A percentile compares a stretch with the other conserved stretches of the same genome.
phyloP scores from a whole-genome alignment of 2,888 invertebrate genomes.

The Eilema sororculum region DNA sequence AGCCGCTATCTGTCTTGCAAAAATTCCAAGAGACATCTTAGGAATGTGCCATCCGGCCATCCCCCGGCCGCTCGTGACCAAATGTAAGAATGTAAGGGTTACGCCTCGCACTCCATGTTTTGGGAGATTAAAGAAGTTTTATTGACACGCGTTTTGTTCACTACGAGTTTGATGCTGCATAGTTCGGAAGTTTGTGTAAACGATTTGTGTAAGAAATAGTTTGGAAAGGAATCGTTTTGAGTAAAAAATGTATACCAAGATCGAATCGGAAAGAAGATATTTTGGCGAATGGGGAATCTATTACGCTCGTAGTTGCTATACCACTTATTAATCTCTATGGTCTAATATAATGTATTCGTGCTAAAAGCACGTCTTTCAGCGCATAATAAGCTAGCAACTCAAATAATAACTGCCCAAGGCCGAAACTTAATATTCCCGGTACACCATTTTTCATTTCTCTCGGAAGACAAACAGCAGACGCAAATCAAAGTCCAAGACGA shows the following conservation, averaged over 20 bases:
- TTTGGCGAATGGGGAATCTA: not conserved
- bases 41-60: slow-evolving; percentile 73
- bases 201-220: slow-evolving; percentile 9
- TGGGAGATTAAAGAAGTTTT: slow-evolving; percentile 49
- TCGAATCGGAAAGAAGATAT: not conserved
- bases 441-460: slow-evolving; percentile 50
- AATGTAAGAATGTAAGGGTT: slow-evolving; percentile 63
- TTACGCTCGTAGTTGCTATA: no score
- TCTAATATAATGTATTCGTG: no score
- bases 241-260: not conserved
- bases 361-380: not conserved
- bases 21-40: slow-evolving; percentile 78
- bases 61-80: slow-evolving; percentile 52
- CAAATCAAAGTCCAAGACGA: slow-evolving; percentile 60
- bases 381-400: not conserved
- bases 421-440: slow-evolving; percentile 28
- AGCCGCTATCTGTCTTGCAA: slow-evolving; percentile 83
- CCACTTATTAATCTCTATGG: no score
- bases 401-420: not conserved
- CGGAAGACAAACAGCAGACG: slow-evolving; percentile 57
- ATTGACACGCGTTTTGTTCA: slow-evolving; percentile 38
- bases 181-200: slow-evolving; percentile 16
- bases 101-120: slow-evolving; percentile 47
- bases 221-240: not conserved
- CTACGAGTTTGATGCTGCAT: slow-evolving; percentile 22